Conservation (phyloP, 2,888 invertebrate genomes). For the Drosophila lutescens region DNA sequence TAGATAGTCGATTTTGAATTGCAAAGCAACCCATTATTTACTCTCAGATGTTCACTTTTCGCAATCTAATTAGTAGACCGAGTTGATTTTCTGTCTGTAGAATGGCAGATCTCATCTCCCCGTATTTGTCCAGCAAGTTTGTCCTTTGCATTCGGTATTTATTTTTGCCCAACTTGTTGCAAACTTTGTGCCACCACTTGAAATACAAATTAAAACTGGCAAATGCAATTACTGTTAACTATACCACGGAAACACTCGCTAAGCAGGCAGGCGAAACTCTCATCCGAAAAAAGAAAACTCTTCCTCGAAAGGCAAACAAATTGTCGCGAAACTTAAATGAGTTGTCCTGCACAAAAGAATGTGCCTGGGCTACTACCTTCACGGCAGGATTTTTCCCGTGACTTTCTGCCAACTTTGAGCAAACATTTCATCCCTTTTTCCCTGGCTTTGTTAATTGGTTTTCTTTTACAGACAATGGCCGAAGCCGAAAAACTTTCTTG, state of each 20-base stretch:
- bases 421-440: slow-evolving; percentile 41
- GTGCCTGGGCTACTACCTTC: slow-evolving; percentile 7
- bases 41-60: slow-evolving; percentile 18
- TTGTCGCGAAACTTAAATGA: slow-evolving; percentile 71
- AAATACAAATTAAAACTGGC: slow-evolving; percentile 60
- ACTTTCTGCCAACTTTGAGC: slow-evolving; percentile 43
- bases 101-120: no score
- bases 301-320: slow-evolving; percentile 42
- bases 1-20: neutral
- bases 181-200: slow-evolving; percentile 44
- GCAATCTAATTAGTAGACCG: slow-evolving; percentile 30
- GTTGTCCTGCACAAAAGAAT: slow-evolving; percentile 39
- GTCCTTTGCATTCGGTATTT: slow-evolving; percentile 21
- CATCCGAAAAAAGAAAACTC: slow-evolving; percentile 23
- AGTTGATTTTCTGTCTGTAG: slow-evolving; percentile 13
- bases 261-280: slow-evolving; percentile 22
- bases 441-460: slow-evolving; percentile 60
- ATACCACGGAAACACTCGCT: slow-evolving; percentile 50
- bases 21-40: neutral
- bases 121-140: slow-evolving; percentile 26
- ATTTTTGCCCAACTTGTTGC: slow-evolving; percentile 40
- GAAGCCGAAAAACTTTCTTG: slow-evolving; percentile 4
- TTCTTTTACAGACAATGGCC: slow-evolving; percentile 54
- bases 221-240: slow-evolving; percentile 68
- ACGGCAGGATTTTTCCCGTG: neutral